Conservation (phyloP, 2,797 vertebrate species). For the Alectoris magna region DNA sequence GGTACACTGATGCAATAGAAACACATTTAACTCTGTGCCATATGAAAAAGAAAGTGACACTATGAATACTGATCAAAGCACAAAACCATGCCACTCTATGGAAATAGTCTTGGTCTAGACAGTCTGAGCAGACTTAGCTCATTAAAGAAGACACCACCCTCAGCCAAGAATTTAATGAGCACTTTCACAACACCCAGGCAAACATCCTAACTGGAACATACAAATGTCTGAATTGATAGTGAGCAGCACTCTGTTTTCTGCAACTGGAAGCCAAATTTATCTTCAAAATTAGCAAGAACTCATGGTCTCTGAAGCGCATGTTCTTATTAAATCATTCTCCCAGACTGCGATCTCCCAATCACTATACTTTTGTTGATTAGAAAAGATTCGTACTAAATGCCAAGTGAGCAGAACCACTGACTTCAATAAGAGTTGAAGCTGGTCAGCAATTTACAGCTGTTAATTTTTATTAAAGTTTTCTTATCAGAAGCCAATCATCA, state of each 20-base stretch:
- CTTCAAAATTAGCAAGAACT: neutral
- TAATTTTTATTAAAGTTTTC: neutral
- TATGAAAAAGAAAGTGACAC: slow-evolving; percentile 39
- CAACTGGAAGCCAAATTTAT: neutral
- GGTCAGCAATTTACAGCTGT: neutral
- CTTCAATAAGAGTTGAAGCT: neutral
- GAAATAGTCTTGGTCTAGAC: slow-evolving; percentile 54
- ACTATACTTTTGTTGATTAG: neutral
- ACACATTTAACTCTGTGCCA: neutral
- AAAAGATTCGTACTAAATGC: neutral
- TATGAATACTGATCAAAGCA: slow-evolving; percentile 39
- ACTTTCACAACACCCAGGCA: slow-evolving; percentile 9
- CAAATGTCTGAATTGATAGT: neutral
- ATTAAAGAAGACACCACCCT: slow-evolving; percentile 32
- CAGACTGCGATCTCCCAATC: neutral
- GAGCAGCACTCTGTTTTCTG: neutral
- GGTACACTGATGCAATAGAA: slow-evolving; percentile 13
- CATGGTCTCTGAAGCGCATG: neutral
- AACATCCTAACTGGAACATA: neutral
- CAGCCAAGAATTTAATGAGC: slow-evolving; percentile 4
- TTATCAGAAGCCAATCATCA: neutral
- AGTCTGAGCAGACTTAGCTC: slow-evolving; percentile 7
- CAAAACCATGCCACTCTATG: neutral
- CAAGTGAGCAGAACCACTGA: neutral
- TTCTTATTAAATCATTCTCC: neutral